phyloP scores from a whole-genome alignment of 2,797 vertebrate genomes.

The Trichosurus vulpecula region DNA sequence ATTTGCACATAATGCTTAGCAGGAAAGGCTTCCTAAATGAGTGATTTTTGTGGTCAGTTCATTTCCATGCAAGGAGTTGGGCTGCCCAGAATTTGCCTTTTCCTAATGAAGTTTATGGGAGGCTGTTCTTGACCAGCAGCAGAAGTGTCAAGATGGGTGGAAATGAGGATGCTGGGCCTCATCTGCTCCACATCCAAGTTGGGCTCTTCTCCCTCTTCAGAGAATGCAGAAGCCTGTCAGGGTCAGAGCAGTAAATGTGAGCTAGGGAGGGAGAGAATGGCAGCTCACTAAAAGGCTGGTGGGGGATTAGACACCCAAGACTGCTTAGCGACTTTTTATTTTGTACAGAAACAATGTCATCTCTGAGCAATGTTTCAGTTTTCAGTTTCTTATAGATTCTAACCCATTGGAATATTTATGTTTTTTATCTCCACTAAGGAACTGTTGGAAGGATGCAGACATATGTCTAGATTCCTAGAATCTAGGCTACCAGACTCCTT shows the following conservation, averaged over 20 bases:
- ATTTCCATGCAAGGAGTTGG: background rate
- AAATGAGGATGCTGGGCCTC: no score
- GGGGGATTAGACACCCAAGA: background rate
- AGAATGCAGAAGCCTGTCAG: no score
- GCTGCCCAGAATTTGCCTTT: background rate
- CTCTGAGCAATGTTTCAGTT: background rate
- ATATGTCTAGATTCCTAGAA: background rate
- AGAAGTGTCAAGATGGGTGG: background rate
- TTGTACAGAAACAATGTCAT: background rate
- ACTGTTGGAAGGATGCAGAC: background rate
- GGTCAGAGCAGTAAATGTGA: no score
- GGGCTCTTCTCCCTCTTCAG: no score
- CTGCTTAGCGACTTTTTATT: background rate
- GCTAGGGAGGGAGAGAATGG: no score
- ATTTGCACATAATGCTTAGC: background rate
- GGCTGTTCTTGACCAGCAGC: background rate
- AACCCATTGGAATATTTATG: background rate
- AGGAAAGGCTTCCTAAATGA: background rate
- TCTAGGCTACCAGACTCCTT: background rate
- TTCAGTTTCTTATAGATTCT: background rate
- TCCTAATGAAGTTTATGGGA: background rate
- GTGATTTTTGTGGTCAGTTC: background rate
- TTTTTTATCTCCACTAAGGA: background rate
- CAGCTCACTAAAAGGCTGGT: background rate
- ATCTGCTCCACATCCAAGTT: no score